Base-by-base conservation (phyloP, 2,113 vertebrate species). In the Megaceryle maxima region DNA sequence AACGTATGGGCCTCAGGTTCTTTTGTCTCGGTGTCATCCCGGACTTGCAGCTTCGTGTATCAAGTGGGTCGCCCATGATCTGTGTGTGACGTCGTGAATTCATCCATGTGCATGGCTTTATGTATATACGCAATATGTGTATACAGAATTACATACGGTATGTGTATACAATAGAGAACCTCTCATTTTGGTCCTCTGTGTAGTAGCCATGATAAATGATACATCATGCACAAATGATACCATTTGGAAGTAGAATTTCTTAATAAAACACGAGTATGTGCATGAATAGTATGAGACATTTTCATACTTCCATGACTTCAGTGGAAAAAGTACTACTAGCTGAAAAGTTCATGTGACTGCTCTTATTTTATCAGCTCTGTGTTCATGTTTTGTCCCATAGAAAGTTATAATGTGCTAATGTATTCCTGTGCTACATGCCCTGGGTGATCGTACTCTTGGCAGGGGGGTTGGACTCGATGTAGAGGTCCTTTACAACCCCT, bases 61-160 rank as follows among this genome's bases (percentile, higher is more conserved):
- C n/a, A 16, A 51, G 3, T 16, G 18, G 8, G 11, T 59, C 33
- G 17, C 19, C 11, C 14, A 0, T 51, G 26, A 21, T 35, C n/a
- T 5, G 0, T 17, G 11, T 59, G 4, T 24, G 11, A 1, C 15
- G 3, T 7, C 20, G 33, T 24, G 29, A 84, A 43, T 82, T 59
- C 19, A 1, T 14, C 44, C 35, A 2, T 41, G 13, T 31, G 6
- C 22, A 16, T 83, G 68, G 17, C 31, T 88, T 79, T 73, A 19
- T 63, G 18, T 26, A 6, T 24, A 10, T 35, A n/a, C 11, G 41
- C 28, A 70, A 35, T 25, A 19, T 4, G 1, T 50, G 7, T 25
- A 2, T 11, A 37, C 29, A 63, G n/a, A 81, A 55, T 13, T 69
- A 19, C 11, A 22, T 31, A 60, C 18, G 41, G 39, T 22, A 5